Percentiles rank a stretch among this genome's conserved stretches.
phyloP scores from a whole-genome alignment of 2,797 vertebrate genomes.

The Chloroceryle inda region DNA sequence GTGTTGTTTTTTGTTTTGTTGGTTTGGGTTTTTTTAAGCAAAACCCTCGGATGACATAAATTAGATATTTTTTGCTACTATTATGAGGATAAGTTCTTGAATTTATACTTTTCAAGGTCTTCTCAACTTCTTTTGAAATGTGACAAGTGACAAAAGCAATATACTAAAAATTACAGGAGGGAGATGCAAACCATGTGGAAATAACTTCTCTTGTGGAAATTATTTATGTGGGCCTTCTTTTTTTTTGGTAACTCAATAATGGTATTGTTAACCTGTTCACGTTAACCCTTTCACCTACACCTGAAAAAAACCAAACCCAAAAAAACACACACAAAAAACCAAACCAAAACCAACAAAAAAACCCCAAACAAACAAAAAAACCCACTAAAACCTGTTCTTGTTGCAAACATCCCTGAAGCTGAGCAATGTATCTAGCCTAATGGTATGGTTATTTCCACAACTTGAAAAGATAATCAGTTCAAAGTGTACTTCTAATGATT shows the following conservation, averaged over 20 bases:
- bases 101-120: neutral
- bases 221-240: neutral
- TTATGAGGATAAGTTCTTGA: neutral
- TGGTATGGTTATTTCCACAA: neutral
- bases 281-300: constrained; percentile 6
- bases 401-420: neutral
- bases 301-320: neutral
- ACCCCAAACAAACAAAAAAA: no score
- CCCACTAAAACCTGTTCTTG: neutral
- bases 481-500: neutral
- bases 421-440: neutral
- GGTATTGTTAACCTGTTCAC: neutral
- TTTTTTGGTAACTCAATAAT: constrained; percentile 6
- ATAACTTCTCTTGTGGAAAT: constrained; percentile 63
- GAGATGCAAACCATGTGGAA: constrained; percentile 61
- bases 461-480: neutral
- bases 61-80: neutral
- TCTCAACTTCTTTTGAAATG: constrained; percentile 37
- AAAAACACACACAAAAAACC: no score
- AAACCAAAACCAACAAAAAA: no score
- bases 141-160: constrained; percentile 66
- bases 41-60: neutral
- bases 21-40: neutral
- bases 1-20: neutral
- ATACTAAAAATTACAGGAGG: constrained; percentile 58